Evolutionary conservation across 2,113 vertebrate genomes (phyloP).

Genomic region (Bettongia penicillata): DNA sequence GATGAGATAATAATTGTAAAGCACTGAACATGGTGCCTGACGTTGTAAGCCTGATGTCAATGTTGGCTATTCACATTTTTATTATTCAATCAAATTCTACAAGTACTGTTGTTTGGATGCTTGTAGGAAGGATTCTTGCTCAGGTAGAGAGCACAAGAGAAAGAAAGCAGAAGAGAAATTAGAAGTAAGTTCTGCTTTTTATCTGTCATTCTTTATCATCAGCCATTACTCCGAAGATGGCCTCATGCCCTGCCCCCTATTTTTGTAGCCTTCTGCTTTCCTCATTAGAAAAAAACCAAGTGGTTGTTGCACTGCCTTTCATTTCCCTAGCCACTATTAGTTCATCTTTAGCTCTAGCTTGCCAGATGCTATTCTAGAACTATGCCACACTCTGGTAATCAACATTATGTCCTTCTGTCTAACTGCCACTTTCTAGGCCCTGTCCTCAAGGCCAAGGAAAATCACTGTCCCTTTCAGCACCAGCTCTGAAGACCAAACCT

Average conservation of each 20-base stretch:
- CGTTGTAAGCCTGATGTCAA: background rate
- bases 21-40: background rate
- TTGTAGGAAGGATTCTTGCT: background rate
- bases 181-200: background rate
- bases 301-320: background rate
- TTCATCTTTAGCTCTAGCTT: background rate
- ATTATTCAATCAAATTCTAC: background rate
- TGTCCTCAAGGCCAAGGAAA: background rate
- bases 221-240: background rate
- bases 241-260: background rate
- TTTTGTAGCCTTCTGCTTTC: background rate
- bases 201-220: background rate
- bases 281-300: background rate
- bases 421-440: background rate
- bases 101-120: background rate
- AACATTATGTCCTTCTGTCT: too few species aligned
- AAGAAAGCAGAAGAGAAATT: background rate
- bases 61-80: background rate
- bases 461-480: background rate
- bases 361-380: background rate
- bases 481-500: background rate
- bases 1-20: background rate
- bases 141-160: background rate
- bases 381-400: background rate
- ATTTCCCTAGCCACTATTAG: background rate